Evolutionary conservation across 2,797 vertebrate species (phyloP), one percentile per base, ranked within the genome.

Genomic region (Valencia hispanica): DNA sequence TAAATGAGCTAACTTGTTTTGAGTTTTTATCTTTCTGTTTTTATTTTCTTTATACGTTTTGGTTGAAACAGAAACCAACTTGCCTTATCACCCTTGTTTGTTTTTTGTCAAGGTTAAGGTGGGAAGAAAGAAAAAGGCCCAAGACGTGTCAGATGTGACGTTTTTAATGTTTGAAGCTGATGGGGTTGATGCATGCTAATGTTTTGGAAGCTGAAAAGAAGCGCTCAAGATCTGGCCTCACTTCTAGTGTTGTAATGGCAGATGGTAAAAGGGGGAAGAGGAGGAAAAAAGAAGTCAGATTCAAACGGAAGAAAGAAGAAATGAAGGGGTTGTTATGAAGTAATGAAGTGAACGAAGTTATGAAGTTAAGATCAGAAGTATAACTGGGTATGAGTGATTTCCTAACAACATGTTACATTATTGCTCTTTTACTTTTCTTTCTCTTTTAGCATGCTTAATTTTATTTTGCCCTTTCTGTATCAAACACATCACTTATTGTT

Each of bases 271-370:
- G 86, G 93, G 93, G 93, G 91, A 94, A 93, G 94, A 94, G 92
- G 93, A 93, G 86, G 91, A 92, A 87, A 92, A 94, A 93, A 93
- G 92, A 95, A 94, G 94, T 94, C 92, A 82, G 91, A 92, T 96
- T 98, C 97, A 98, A 97, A 97, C 96, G 93, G 97, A 99, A 98
- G 97, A 98, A 98, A 98, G 97, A 98, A 98, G 97, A 99, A 98
- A 97, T 97, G 96, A 97, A 93, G 92, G n/a, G 91, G 91, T 97
- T 97, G 97, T 94, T 94, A 92, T 94, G 93, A 95, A 92, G 91
- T 93, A 89, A 92, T 91, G 92, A 93, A 95, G 94, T 94, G 86
- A 94, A 92, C 92, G 94, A 95, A 95, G 95, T 95, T 88, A 96
- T 98, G 97, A 98, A 94, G 94, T 95, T 94, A 95, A 93, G 91